Conservation (phyloP, 2,888 invertebrate species). For the Drosophila heteroneura region DNA sequence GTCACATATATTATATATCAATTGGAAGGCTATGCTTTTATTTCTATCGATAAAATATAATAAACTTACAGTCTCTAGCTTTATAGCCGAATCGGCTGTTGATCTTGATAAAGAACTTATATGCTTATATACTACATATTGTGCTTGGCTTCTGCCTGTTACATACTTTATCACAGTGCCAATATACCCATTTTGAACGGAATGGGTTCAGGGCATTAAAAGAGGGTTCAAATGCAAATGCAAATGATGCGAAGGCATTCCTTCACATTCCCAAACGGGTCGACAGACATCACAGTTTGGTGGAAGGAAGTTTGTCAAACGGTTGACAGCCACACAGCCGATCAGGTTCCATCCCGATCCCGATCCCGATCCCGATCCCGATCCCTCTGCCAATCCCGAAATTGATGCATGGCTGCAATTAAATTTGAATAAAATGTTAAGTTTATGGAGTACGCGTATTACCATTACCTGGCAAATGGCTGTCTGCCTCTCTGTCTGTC, state of each 20-base stretch:
- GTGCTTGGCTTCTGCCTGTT: not conserved
- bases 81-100: not conserved
- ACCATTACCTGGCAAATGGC: constrained; percentile 24
- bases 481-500: not conserved
- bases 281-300: constrained; percentile 10
- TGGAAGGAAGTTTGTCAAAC: constrained; percentile 60
- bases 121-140: not conserved
- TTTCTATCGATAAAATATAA: not conserved
- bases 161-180: not conserved
- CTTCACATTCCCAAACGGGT: constrained; percentile 7
- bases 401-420: constrained; percentile 71
- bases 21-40: no score
- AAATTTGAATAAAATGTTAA: constrained; percentile 76
- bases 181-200: not conserved
- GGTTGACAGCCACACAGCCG: constrained; percentile 62
- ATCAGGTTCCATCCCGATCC: constrained; percentile 68
- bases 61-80: not conserved
- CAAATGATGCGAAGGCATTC: constrained; percentile 39
- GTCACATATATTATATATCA: no score
- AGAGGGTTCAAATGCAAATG: constrained; percentile 42
- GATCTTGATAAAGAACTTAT: not conserved
- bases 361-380: no score
- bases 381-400: constrained; percentile 14
- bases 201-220: not conserved
- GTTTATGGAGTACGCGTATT: constrained; percentile 51